Percentiles rank a stretch among this genome's conserved stretches.
Evolutionary conservation across 2,797 vertebrate species (phyloP).

Genomic region (Lepilemur septentrionalis): DNA sequence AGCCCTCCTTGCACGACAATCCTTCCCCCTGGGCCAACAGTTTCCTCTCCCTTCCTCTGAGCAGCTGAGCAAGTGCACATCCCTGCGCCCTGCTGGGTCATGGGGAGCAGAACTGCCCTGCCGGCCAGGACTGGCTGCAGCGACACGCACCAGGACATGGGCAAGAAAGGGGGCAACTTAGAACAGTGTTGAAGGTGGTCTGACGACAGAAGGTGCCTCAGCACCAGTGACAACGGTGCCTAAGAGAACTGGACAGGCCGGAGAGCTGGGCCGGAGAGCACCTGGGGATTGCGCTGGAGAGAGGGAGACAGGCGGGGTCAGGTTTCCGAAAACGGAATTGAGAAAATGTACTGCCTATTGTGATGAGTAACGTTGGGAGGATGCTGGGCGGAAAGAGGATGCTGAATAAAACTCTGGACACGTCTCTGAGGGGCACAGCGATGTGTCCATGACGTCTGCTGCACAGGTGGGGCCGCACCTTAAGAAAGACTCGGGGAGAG

Average conservation of each 20-base stretch:
- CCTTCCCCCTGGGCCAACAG: too few relatives aligned
- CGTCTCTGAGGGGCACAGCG: background rate
- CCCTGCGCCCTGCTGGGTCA: background rate
- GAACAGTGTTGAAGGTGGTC: background rate
- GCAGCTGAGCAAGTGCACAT: too few relatives aligned
- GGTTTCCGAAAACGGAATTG: background rate
- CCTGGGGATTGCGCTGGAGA: background rate
- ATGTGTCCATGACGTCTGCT: too few relatives aligned
- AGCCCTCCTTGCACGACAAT: background rate
- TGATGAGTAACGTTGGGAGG: too few relatives aligned
- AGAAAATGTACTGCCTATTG: background rate
- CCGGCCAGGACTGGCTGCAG: fast-evolving
- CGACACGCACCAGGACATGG: fast-evolving
- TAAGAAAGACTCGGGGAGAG: background rate
- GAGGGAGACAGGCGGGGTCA: background rate
- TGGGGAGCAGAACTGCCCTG: background rate
- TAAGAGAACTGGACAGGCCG: background rate
- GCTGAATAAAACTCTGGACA: background rate
- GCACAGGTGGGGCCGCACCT: background rate
- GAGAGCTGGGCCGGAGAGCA: background rate
- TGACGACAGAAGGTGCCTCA: background rate
- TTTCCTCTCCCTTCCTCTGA: background rate
- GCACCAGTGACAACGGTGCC: too few relatives aligned
- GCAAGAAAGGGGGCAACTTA: too few relatives aligned
- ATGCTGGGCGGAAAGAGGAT: background rate